Base-by-base conservation (phyloP, 1,140 invertebrate genomes). In the Liolophura sinensis region DNA sequence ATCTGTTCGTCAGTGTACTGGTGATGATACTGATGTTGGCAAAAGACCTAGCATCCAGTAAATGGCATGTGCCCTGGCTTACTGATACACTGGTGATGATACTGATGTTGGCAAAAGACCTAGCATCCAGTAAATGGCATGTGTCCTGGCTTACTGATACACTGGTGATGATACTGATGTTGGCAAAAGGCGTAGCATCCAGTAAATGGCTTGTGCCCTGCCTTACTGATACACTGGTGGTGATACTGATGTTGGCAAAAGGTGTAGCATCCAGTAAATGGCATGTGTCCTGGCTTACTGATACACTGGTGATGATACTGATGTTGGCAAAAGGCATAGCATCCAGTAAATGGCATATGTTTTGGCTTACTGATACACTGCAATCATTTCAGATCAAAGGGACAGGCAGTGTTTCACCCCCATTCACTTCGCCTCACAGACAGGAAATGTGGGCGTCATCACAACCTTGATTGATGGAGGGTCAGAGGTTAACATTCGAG, bases 341-440 rank as follows among this genome's bases (percentile, higher is more conserved):
- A 20, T 24, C 3, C 3, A 20, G n/a, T 54, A 20, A 54, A 14
- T n/a, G 51, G 14, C 7, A 59, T 11, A 61, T 61, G 49, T 61
- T 14, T 5, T 46, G 25, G 22, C 46, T 54, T 11, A 20, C 11
- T 4, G 3, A 20, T 20, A 11, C 3, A 11, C 20, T 20, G 20
- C 16, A 31, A 60, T 46, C 66, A 46, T 72, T 70, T 22, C 73
- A 82, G 82, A 81, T 48, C 52, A 71, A 18, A 64, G 69, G 49
- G 82, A 84, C 65, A 80, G 76, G 60, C 73, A 79, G 12, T 70
- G 73, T 63, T 78, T 78, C 71, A 77, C 76, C 12, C 80, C 82
- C 6, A 75, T 84, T 27, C 82, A 84, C 66, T 78, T 75, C 73
- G 82, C 82, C 6, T 80, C 79, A 0, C 74, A 82, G 66, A 73